Evolutionary conservation across 2,888 invertebrate genomes (phyloP), one percentile per base, ranked within the genome.

Genomic region (Lathronympha strigana): DNA sequence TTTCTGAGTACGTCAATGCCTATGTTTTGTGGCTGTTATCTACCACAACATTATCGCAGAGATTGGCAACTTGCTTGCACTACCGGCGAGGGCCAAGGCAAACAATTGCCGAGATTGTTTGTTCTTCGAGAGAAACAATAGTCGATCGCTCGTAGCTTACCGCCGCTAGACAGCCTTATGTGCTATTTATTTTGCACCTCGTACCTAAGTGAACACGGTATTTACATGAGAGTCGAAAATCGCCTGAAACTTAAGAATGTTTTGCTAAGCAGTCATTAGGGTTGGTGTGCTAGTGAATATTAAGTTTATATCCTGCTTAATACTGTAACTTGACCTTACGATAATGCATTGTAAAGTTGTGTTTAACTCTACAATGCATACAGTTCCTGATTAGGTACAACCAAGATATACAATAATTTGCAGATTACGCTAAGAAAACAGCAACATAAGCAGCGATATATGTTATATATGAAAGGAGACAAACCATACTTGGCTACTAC

Each of bases 161-260:
- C 40, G 19, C 21, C 33, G 23, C 11, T 15, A 51, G 31, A 31
- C n/a, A 13, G 45, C 19, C 47, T 45, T 47, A 33, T 23, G 58
- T 47, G 23, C 23, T 21, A 45, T 58, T 58, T 58, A 45, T 58
- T 47, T 47, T 58, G 43, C 50, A 51, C 63, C 51, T 53, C 49
- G 51, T 57, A 58, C 43, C 57, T 64, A 47, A 36, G 60, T 31
- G 61, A 54, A 54, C 47, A 61, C 38, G 31, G 38, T 28, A 61
- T 66, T 66, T 61, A 49, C 54, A 54, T 54, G 54, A 61, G 31
- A 31, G 61, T 31, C 53, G 53, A 61, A 66, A 66, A 66, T 38
- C 15, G 47, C 36, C 31, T 17, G 53, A 47, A 49, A 54, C 54
- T 47, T 54, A 38, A 60, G 17, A 43, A 33, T 6, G 28, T 66